Evolutionary conservation across 2,888 invertebrate genomes (phyloP).

Genomic region (Tyria jacobaeae): DNA sequence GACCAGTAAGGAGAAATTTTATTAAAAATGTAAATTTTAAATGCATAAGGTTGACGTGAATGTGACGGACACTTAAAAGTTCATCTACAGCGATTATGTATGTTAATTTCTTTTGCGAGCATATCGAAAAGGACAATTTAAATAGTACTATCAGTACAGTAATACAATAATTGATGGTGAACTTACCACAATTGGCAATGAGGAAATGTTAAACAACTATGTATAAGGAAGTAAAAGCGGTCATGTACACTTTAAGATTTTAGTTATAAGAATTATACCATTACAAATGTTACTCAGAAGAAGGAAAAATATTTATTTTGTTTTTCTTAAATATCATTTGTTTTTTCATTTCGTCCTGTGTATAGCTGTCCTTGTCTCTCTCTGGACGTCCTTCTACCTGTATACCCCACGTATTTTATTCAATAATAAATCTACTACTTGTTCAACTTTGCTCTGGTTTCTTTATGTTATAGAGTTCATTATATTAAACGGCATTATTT

Average conservation of each 20-base stretch:
- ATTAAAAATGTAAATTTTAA: neutral
- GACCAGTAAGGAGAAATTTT: too few relatives aligned
- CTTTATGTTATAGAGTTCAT: too few relatives aligned
- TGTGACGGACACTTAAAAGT: neutral
- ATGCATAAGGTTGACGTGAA: neutral
- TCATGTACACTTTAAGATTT: neutral
- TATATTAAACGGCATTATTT: too few relatives aligned
- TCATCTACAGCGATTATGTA: neutral
- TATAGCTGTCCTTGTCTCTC: too few relatives aligned
- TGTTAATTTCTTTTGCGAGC: neutral
- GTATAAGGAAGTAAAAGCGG: conserved; percentile 10
- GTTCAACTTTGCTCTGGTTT: too few relatives aligned
- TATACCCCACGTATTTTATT: neutral
- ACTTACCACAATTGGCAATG: conserved; percentile 3
- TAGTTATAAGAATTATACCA: neutral
- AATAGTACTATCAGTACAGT: neutral
- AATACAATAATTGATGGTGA: conserved; percentile 1
- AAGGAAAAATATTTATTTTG: neutral
- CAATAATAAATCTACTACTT: too few relatives aligned
- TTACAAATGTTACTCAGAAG: neutral
- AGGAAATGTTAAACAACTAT: conserved; percentile 9
- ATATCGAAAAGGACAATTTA: neutral
- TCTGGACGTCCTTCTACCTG: neutral
- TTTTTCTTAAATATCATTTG: neutral
- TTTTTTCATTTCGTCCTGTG: neutral